These are phyloP conservation scores for Spilogale gracilis DNA, from an alignment of 2,113 vertebrate genomes.

Conservation along the genomic window DNA sequence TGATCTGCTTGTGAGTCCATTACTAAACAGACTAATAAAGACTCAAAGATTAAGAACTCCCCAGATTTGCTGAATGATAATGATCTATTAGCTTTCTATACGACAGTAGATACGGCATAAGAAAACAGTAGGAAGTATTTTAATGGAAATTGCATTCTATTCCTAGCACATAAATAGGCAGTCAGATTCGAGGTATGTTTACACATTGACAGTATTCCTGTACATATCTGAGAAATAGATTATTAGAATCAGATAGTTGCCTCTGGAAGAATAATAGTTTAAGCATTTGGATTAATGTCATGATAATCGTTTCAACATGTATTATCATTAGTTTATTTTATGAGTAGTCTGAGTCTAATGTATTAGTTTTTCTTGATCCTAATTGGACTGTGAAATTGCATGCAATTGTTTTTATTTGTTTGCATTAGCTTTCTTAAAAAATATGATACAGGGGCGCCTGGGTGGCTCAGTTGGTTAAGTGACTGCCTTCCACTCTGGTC, in stretches of 20 bases:
- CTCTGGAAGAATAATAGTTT: background rate
- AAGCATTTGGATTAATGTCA: background rate
- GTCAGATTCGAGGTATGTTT: background rate
- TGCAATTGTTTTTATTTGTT: background rate
- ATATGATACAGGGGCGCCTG: background rate
- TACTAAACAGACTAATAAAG: background rate
- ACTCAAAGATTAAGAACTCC: background rate
- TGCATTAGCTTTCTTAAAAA: background rate
- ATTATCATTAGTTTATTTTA: conserved; percentile 9
- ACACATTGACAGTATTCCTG: background rate
- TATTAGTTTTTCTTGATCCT: background rate
- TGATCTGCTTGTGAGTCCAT: background rate
- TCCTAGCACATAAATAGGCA: background rate
- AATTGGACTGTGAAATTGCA: background rate
- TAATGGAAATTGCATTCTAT: background rate
- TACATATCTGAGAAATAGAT: background rate
- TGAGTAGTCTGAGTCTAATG: background rate
- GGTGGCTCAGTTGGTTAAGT: no score
- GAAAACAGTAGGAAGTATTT: background rate
- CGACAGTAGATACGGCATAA: background rate
- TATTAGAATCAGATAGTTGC: background rate
- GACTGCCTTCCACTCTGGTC: no score
- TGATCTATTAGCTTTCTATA: background rate
- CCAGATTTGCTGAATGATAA: background rate
- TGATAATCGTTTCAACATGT: background rate